phyloP scores from a whole-genome alignment of 1,140 invertebrate species.

The Littorina saxatilis region DNA sequence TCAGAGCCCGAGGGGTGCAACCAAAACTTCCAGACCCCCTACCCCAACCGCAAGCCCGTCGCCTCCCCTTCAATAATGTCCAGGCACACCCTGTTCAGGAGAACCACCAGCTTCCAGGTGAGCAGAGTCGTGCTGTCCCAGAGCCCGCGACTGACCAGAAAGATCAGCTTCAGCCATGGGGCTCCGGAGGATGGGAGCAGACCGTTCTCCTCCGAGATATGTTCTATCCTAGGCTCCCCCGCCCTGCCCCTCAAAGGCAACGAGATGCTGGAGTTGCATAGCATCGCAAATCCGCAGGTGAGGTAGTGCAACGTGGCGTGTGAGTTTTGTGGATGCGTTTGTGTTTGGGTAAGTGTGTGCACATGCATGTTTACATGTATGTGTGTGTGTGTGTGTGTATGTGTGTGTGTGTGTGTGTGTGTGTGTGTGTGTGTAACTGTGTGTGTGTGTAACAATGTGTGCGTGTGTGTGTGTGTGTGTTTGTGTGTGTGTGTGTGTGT shows the following conservation, averaged over 20 bases:
- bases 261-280: constrained; percentile 21
- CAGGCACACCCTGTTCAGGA: background rate
- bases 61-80: background rate
- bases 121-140: background rate
- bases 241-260: background rate
- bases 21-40: background rate
- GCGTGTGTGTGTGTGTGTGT: too few relatives aligned
- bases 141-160: background rate
- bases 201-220: background rate
- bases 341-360: too few relatives aligned
- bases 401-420: too few relatives aligned
- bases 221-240: background rate
- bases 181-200: background rate
- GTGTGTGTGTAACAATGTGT: too few relatives aligned
- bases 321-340: too few relatives aligned
- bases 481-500: too few relatives aligned
- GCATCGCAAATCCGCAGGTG: background rate
- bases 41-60: background rate
- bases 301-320: background rate
- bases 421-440: too few relatives aligned
- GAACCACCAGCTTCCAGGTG: background rate
- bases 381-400: too few relatives aligned
- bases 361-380: too few relatives aligned
- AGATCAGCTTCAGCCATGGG: background rate
- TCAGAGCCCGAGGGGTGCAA: background rate